Percentiles rank a stretch among this genome's conserved stretches.
phyloP scores from a whole-genome alignment of 2,113 vertebrate genomes.

The Pollimyrus isidori region DNA sequence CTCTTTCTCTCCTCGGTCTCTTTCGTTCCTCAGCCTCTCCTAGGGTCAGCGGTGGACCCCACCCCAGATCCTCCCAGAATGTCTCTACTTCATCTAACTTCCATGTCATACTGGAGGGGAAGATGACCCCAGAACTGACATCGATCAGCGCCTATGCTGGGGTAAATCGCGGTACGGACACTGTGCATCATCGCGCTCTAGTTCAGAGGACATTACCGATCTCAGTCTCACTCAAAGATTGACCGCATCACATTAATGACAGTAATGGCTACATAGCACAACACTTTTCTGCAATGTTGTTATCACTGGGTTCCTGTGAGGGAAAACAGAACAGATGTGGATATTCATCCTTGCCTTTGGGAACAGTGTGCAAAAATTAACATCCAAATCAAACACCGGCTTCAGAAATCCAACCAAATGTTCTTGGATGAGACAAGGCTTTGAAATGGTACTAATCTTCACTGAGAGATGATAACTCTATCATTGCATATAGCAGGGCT shows the following conservation, averaged over 20 bases:
- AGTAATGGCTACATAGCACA: not conserved
- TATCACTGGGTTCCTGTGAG: not conserved
- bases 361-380: conserved; percentile 7
- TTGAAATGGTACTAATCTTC: not conserved
- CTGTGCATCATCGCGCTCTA: not conserved
- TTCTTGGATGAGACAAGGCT: not conserved
- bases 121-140: not conserved
- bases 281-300: not conserved
- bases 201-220: not conserved
- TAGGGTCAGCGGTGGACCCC: not conserved
- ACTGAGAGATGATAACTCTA: not conserved
- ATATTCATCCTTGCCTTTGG: conserved; percentile 5
- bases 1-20: conserved; percentile 40
- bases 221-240: not conserved
- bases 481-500: not conserved
- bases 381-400: not conserved
- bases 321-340: not conserved
- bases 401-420: not conserved
- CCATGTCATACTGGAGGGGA: not conserved
- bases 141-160: not conserved
- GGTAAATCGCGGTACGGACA: not conserved
- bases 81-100: not conserved
- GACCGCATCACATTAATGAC: not conserved
- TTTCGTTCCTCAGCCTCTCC: conserved; percentile 33
- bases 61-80: not conserved